Base-by-base conservation (phyloP, 2,113 vertebrate species). In the Calcarius ornatus region DNA sequence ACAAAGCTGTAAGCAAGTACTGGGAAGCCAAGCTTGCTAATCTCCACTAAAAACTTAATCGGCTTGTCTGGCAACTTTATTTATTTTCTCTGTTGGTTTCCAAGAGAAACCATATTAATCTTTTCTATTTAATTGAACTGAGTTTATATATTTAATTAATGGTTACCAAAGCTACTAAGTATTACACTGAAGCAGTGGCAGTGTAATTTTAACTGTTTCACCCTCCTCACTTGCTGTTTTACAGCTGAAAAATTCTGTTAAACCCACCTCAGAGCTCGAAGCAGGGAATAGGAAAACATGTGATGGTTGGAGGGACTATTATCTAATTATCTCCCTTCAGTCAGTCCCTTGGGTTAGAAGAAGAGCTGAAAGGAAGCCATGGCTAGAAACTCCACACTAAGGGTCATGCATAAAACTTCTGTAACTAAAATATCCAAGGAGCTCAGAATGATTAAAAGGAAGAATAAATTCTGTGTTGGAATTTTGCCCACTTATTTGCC, bases 11-110 rank as follows among this genome's bases (percentile, higher is more conserved):
- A 24, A 35, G 37, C 25, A 92, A 86, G 21, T 53, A 38, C 38
- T 75, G 65, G 35, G 42, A 76, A 90, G 47, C 70, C 86, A 86
- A 57, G 28, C n/a, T 35, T 81, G 59, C 63, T 96, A 88, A 97
- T 95, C 77, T 88, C 54, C 47, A 69, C 75, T 89, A 64, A 59
- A 95, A 88, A 28, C 53, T 42, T 93, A 96, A 97, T 96, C 66
- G 5, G 92, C 47, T 57, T 94, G 81, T 96, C 66, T 86, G 89
- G 91, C 47, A 91, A 64, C 59, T 84, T 75, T 35, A 43, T 96
- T 96, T 96, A 88, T 95, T 92, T 92, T 86, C 37, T 75, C 68
- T 88, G 61, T 43, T 94, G 1, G 10, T 94, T 95, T 97, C 94
- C 45, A 91, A 56, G 69, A 87, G 78, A 69, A 87, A 76, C 40